These are phyloP conservation scores for Pristionchus exspectatus DNA, from an alignment of 2,888 invertebrate genomes.

Conservation along the genomic window DNA sequence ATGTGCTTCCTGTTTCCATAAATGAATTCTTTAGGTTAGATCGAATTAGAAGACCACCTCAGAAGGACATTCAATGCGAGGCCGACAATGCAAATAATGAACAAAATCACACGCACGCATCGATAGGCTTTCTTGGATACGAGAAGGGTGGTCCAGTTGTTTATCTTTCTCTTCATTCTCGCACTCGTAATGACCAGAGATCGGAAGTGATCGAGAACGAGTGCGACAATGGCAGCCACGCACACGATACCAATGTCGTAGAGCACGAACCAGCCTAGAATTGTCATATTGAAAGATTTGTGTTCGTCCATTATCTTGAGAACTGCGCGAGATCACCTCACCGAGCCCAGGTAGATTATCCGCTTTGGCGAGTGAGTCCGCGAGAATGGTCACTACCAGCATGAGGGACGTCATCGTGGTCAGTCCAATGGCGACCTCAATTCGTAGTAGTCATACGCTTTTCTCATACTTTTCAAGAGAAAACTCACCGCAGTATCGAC, in stretches of 20 bases:
- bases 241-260: not conserved
- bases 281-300: too few relatives aligned
- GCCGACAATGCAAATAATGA: not conserved
- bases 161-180: not conserved
- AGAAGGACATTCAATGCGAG: not conserved
- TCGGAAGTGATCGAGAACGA: not conserved
- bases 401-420: slow-evolving; percentile 32
- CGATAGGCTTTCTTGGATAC: not conserved
- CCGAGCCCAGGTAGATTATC: not conserved
- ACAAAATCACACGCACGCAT: not conserved
- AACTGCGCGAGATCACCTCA: too few relatives aligned
- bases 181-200: not conserved
- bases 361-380: not conserved
- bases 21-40: too few relatives aligned
- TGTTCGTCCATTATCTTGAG: too few relatives aligned
- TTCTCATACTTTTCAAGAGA: too few relatives aligned
- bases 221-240: not conserved
- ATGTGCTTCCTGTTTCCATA: too few relatives aligned
- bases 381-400: slow-evolving; percentile 1
- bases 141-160: not conserved
- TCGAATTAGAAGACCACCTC: not conserved
- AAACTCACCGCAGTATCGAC: not conserved
- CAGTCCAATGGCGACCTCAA: not conserved
- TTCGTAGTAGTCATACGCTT: too few relatives aligned
- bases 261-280: not conserved